Percentiles rank a stretch among this genome's conserved stretches.
These are phyloP conservation scores for Zeuzera pyrina DNA, from an alignment of 2,888 invertebrate species.

Conservation along the genomic window DNA sequence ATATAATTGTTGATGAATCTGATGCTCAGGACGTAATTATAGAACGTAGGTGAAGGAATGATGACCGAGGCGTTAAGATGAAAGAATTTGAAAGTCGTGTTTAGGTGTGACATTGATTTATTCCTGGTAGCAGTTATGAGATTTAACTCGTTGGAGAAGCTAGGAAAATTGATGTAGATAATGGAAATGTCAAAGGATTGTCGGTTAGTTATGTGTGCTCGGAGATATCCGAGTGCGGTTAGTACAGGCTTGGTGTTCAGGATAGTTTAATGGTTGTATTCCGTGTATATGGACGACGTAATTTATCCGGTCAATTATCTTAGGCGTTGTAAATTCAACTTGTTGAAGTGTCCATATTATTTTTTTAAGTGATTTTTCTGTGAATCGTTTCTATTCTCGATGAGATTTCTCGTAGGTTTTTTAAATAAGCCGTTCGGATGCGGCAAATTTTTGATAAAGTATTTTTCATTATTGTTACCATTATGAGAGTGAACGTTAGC, in stretches of 20 bases:
- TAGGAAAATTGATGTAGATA: constrained; percentile 1
- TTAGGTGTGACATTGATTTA: too few species aligned
- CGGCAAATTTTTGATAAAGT: constrained; percentile 47
- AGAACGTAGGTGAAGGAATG: neutral
- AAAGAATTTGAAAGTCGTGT: too few species aligned
- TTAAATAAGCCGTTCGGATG: constrained; percentile 28
- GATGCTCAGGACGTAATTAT: neutral
- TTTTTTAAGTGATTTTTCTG: constrained; percentile 46
- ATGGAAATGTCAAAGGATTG: constrained; percentile 3
- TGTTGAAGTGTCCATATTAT: constrained; percentile 60
- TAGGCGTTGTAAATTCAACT: constrained; percentile 28
- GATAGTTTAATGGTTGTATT: constrained; percentile 35
- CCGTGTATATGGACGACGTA: constrained; percentile 32
- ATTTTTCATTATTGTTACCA: constrained; percentile 63
- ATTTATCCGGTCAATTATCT: constrained; percentile 64
- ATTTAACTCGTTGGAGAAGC: neutral
- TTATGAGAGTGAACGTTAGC: constrained; percentile 35
- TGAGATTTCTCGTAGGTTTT: constrained; percentile 20
- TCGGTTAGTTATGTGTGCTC: constrained; percentile 33
- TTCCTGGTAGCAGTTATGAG: too few species aligned
- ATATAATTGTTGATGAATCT: neutral
- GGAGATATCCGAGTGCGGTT: constrained; percentile 33
- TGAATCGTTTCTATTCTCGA: constrained; percentile 26
- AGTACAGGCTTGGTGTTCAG: constrained; percentile 42
- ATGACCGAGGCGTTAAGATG: neutral